Evolutionary conservation across 2,797 vertebrate genomes (phyloP), one percentile per base, ranked within the genome.

Genomic region (Sebastes alutus): DNA sequence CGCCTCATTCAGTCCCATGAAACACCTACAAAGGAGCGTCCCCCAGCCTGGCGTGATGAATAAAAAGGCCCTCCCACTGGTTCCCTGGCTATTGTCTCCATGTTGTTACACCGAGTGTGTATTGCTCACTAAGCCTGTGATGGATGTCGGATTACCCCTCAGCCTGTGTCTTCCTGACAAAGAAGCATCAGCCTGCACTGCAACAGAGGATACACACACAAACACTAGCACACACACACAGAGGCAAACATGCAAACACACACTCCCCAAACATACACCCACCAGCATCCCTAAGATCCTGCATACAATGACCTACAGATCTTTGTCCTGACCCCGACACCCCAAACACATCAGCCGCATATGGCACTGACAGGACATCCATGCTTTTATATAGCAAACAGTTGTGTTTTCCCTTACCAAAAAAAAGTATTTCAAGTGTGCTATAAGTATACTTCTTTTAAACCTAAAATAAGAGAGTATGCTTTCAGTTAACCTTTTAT

Each of bases 121-220:
- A 86, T 91, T 92, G 88, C 90, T 92, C 83, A 18, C 87, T 93
- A 83, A 93, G 89, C 91, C 90, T 81, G 87, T 96, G 94, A 95
- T 94, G 93, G 94, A 94, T 95, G 93, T 95, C 92, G 35, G 93
- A 94, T 94, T 92, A 93, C 92, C 87, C 80, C 87, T 90, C 85
- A 11, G 85, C 84, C 87, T 92, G 87, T 92, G 92, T 93, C 88
- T 69, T 80, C 67, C 79, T 78, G 69, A 94, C 93, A 95, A 94
- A 95, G 91, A 90, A 75, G 65, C 85, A 74, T 64, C 87, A 64
- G 81, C 81, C 88, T 83, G 82, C 85, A 66, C 75, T 78, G 81
- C 72, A 52, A 70, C 55, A 65, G 71, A 89, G 70, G 76, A 90
- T 79, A 93, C 85, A 87, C 78, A 75, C 78, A 86, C 68, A 85